Evolutionary conservation across 2,797 vertebrate genomes (phyloP), one percentile per base, ranked within the genome.

Genomic region (Brotula barbata): DNA sequence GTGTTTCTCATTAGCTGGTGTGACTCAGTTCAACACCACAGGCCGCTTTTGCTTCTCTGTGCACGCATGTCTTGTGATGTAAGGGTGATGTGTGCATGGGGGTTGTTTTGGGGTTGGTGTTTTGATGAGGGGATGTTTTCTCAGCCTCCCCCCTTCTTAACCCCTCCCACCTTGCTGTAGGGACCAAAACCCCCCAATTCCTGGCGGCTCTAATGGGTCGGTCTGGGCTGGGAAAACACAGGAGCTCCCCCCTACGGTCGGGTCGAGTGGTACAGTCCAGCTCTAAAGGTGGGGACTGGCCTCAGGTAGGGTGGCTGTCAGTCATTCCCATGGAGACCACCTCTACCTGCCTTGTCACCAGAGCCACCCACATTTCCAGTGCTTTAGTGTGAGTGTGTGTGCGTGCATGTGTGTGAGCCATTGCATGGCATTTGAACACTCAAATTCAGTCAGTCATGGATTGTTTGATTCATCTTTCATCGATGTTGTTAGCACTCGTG

Each of bases 281-380:
- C 86, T 83, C 89, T 84, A 93, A 92, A 93, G 92, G 92, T 93
- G 90, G 90, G 92, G 87, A 89, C 86, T 90, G 81, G 87, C 81
- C 80, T 91, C 89, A 92, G 91, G 90, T 91, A 92, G 85, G 85
- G 88, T 85, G 87, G 82, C 79, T 87, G 85, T 91, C 85, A 83
- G 77, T 87, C 90, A 90, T 89, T 88, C 67, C 86, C 90, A 88
- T 86, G 85, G 89, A 88, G 80, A 87, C 84, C 86, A 88, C 85
- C 78, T 81, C 54, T 81, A 85, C 87, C 84, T 82, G 83, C 53
- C 76, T 78, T 67, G 76, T 81, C 80, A 80, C 72, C 69, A 63
- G 65, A 36, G 21, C 78, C 73, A 73, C 78, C 61, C 68, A 73
- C 83, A 80, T 85, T 76, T 42, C 75, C 75, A 78, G 68, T 69